These are phyloP conservation scores for Malurus cyaneus DNA, from an alignment of 2,113 vertebrate genomes.

Conservation along the genomic window DNA sequence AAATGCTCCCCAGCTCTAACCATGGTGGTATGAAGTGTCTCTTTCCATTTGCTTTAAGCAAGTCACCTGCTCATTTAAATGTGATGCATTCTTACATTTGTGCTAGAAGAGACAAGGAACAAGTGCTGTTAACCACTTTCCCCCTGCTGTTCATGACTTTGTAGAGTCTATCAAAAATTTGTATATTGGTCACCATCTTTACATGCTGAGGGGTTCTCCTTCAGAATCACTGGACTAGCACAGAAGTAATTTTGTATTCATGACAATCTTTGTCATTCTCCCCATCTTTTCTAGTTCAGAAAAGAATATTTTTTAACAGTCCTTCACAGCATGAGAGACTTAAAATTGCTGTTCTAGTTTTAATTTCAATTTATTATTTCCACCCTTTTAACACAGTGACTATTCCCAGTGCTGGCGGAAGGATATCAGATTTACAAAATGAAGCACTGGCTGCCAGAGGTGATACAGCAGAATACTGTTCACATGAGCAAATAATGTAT, in stretches of 20 bases:
- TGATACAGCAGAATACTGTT: background rate
- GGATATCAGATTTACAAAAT: background rate
- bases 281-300: background rate
- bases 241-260: background rate
- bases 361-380: background rate
- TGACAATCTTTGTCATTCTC: background rate
- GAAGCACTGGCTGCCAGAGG: background rate
- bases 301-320: background rate
- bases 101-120: background rate
- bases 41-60: background rate
- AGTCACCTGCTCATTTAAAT: background rate
- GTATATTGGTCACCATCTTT: background rate
- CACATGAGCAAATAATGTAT: background rate
- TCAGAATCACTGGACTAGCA: background rate
- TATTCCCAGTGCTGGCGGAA: background rate
- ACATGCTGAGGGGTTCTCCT: background rate
- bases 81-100: fast-evolving
- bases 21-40: fast-evolving
- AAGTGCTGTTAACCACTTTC: background rate
- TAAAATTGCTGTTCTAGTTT: background rate
- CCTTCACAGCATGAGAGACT: background rate
- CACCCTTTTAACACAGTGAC: background rate
- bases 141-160: background rate
- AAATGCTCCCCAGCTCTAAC: background rate
- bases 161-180: background rate